Base-by-base conservation (phyloP, 37 sponge, comb jelly and placozoan genomes). In the Haliclona indistincta region DNA sequence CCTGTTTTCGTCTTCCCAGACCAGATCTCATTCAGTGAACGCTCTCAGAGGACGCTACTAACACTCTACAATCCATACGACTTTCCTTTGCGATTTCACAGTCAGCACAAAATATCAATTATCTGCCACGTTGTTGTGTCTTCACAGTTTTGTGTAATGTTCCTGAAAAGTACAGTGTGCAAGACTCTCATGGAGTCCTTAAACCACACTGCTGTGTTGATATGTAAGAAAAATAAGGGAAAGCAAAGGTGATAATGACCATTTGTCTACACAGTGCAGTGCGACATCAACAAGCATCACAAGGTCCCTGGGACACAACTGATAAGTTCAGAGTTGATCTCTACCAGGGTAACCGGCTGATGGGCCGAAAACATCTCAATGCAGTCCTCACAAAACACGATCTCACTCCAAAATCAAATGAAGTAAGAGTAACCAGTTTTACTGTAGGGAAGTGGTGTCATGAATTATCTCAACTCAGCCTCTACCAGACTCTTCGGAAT, bases 51-150 rank as follows among this genome's bases (percentile, higher is more conserved):
- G 74, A 75, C 75, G 38, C 52, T 88, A 6, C 84, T 96, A 2
- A 96, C 96, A 19, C 38, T 96, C 47, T 96, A 92, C 63, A 96
- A 96, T 47, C 89, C 96, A 10, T 96, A 89, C 64, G 87, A 93
- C 56, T 88, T 88, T 37, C 73, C 54, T 54, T 39, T 96, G 17
- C 41, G 49, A 56, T 96, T 76, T 43, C 54, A 83, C 86, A 80
- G 96, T 93, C 25, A 38, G 58, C 23, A 25, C n/a, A 20, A 17
- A 58, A 8, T 58, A 58, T 8, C 15, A 19, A n/a, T 33, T 15
- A 2, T 40, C 3, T 22, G 7, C 4, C 26, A 29, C 10, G 7
- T 38, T 15, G 4, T 38, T 15, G 10, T 34, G 29, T 52, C 40
- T 32, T 36, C 41, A 37, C 36, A 92, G 93, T 92, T 15, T 39